A percentile compares a stretch with the other conserved stretches of the same genome.
Conservation (phyloP, 2,797 vertebrate species). For the Ctenosaura bakeri region DNA sequence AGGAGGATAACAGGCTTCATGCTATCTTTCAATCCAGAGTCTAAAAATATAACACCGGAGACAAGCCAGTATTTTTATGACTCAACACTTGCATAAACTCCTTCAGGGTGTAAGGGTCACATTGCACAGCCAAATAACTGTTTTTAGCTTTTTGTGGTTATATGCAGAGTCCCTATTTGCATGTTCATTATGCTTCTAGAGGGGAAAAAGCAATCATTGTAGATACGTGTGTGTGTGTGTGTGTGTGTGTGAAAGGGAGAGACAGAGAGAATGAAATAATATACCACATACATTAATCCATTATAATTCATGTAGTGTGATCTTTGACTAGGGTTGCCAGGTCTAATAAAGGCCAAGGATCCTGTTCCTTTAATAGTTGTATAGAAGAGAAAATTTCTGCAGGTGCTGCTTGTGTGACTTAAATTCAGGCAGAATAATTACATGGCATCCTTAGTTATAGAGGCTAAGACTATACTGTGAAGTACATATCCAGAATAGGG, state of each 20-base stretch:
- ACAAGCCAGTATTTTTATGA: slow-evolving; percentile 38
- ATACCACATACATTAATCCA: neutral
- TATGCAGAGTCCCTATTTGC: neutral
- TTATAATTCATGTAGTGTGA: neutral
- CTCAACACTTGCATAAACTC: slow-evolving; percentile 44
- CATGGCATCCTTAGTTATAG: neutral
- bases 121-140: neutral
- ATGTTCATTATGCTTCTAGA: neutral
- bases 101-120: slow-evolving; percentile 11
- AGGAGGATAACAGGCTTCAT: slow-evolving; percentile 21
- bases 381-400: no score
- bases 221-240: neutral
- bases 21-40: slow-evolving; percentile 34
- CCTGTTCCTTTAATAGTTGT: no score
- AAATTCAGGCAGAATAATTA: neutral
- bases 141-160: neutral
- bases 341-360: no score
- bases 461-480: neutral
- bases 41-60: slow-evolving; percentile 40
- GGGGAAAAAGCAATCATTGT: neutral
- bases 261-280: neutral
- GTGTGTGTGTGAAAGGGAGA: no score
- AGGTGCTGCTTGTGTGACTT: neutral
- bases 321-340: no score
- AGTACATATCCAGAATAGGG: no score